phyloP scores from a whole-genome alignment of 2,888 invertebrate species.

The Stenotaenia linearis region DNA sequence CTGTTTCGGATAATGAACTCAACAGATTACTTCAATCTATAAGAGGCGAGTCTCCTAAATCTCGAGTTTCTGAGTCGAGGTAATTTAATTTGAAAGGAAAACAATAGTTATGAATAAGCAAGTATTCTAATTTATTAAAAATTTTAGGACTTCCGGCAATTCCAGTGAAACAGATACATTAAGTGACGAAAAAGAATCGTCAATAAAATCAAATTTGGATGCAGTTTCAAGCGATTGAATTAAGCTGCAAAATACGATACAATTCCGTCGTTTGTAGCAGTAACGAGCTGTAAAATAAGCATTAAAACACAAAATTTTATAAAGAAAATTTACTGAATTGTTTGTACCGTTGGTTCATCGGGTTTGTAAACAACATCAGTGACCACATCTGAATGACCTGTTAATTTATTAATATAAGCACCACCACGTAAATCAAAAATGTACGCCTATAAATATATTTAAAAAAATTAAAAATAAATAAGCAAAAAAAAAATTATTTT shows the following conservation, averaged over 20 bases:
- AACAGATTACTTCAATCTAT: not conserved
- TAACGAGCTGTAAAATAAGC: slow-evolving; percentile 29
- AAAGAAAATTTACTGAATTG: no score
- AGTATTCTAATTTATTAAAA: not conserved
- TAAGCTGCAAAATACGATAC: not conserved
- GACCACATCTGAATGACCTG: slow-evolving; percentile 45
- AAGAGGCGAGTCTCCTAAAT: not conserved
- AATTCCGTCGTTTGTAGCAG: slow-evolving; percentile 30
- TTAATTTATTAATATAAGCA: slow-evolving; percentile 43
- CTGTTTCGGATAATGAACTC: not conserved
- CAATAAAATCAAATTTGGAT: not conserved
- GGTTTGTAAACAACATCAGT: slow-evolving; percentile 43
- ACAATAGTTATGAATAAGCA: no score
- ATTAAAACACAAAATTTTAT: no score
- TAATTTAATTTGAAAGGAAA: no score
- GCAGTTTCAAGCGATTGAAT: not conserved
- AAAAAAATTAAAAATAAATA: no score
- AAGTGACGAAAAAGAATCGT: not conserved
- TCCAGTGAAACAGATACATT: not conserved
- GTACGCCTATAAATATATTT: slow-evolving; percentile 42
- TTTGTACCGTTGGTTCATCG: slow-evolving; percentile 31
- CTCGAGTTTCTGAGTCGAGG: not conserved
- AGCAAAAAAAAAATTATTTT: not conserved
- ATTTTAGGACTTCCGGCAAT: not conserved
- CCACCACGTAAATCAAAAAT: slow-evolving; percentile 46